These are phyloP conservation scores for Mesocentrotus franciscanus DNA, from an alignment of 53 echinoderm and acorn worm genomes.

Conservation along the genomic window DNA sequence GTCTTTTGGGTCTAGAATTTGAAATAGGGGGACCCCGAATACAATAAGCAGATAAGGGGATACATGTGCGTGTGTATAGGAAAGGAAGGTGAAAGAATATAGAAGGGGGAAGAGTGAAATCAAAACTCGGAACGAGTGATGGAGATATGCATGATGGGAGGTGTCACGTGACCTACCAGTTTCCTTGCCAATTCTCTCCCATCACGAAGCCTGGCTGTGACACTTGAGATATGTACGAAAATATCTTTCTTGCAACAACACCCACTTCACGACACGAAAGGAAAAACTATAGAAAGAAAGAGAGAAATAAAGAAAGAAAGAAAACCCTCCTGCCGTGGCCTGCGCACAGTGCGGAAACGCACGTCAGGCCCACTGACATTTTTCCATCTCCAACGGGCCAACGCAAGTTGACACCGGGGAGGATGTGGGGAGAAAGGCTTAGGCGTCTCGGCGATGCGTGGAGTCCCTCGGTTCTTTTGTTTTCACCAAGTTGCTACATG, in stretches of 20 bases:
- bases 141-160: neutral
- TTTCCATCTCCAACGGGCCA: conserved; percentile 35
- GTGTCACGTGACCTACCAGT: neutral
- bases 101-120: neutral
- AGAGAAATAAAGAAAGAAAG: neutral
- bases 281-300: neutral
- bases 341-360: conserved; percentile 6
- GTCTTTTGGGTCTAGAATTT: too few relatives aligned
- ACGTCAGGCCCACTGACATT: conserved; percentile 24
- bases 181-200: conserved; percentile 15
- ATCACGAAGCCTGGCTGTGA: neutral
- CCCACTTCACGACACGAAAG: neutral
- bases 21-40: too few relatives aligned
- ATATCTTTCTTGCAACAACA: conserved; percentile 22
- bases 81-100: neutral
- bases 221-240: conserved; percentile 22
- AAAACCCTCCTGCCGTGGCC: neutral
- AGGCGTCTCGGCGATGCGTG: conserved; percentile 53
- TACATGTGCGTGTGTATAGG: too few relatives aligned
- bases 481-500: neutral
- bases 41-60: too few relatives aligned
- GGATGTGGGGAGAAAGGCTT: conserved; percentile 43
- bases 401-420: conserved; percentile 50
- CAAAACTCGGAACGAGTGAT: neutral
- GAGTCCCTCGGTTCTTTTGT: neutral